Conservation (phyloP, 1,140 invertebrate species). For the Eumeta japonica region DNA sequence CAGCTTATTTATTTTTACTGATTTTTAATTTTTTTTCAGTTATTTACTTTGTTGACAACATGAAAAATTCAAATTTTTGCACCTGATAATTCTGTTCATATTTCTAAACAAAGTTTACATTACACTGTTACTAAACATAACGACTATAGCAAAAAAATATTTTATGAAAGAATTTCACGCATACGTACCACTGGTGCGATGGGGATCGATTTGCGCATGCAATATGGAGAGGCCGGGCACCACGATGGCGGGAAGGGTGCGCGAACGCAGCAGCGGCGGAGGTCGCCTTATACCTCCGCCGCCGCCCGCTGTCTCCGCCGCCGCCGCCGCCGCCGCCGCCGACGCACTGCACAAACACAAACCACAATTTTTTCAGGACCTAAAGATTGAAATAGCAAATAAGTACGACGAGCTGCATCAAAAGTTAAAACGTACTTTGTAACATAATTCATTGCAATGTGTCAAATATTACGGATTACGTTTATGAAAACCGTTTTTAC, state of each 20-base stretch:
- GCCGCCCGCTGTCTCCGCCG: conserved; percentile 29
- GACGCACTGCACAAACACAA: conserved; percentile 1
- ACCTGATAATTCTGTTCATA: too few species aligned
- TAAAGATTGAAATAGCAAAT: conserved; percentile 2
- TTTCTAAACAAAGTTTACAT: too few species aligned
- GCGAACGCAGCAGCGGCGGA: conserved; percentile 77
- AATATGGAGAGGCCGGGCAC: conserved; percentile 81
- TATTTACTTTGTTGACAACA: too few species aligned
- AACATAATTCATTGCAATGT: conserved; percentile 4
- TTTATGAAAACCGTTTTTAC: too few species aligned
- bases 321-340: conserved; percentile 34
- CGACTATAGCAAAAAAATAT: too few species aligned
- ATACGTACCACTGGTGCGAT: conserved; percentile 45
- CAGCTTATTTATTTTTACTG: too few species aligned
- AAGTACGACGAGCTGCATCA: not conserved
- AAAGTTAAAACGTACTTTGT: not conserved
- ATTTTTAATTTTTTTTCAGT: too few species aligned
- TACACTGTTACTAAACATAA: too few species aligned
- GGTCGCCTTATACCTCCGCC: conserved; percentile 23
- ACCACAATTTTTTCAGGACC: not conserved
- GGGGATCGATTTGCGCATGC: conserved; percentile 75
- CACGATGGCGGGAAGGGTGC: conserved; percentile 86
- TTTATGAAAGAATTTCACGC: too few species aligned
- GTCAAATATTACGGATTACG: too few species aligned
- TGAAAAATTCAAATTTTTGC: too few species aligned